phyloP scores from a whole-genome alignment of 2,113 vertebrate species.

The Pangasianodon hypophthalmus region DNA sequence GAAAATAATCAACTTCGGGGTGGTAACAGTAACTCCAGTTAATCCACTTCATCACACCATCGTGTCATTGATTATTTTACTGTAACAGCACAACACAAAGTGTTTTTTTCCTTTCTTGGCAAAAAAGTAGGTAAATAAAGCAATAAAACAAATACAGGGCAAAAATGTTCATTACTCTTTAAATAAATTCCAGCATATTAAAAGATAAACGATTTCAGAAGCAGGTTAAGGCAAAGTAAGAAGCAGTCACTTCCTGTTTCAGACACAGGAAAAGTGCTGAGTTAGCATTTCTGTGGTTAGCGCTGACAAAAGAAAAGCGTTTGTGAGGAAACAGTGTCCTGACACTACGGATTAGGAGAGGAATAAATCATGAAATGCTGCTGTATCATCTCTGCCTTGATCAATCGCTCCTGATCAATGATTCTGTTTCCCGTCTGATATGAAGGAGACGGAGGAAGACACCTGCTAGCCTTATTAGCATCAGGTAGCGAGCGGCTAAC shows the following conservation, averaged over 20 bases:
- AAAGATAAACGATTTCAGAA: background rate
- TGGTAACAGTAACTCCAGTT: too few species aligned
- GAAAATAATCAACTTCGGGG: too few species aligned
- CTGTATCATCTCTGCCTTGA: slow-evolving; percentile 70
- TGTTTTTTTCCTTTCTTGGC: too few species aligned
- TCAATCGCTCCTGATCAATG: slow-evolving; percentile 73
- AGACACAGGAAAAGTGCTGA: slow-evolving; percentile 30
- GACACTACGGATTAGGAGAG: slow-evolving; percentile 66
- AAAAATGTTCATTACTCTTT: too few species aligned
- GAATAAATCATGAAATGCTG: slow-evolving; percentile 74
- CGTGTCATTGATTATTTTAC: too few species aligned
- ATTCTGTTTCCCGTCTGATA: slow-evolving; percentile 58
- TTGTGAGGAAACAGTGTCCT: slow-evolving; percentile 47
- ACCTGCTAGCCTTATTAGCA: slow-evolving; percentile 12
- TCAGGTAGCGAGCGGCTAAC: slow-evolving; percentile 63
- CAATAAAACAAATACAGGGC: too few species aligned
- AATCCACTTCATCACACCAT: too few species aligned
- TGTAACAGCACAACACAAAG: too few species aligned
- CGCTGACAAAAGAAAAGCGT: slow-evolving; percentile 60
- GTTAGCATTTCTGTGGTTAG: slow-evolving; percentile 55
- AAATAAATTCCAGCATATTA: too few species aligned
- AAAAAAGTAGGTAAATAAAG: too few species aligned
- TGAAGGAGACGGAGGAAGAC: background rate
- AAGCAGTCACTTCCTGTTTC: slow-evolving; percentile 38
- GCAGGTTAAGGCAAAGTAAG: slow-evolving; percentile 35